A percentile compares a stretch with the other conserved stretches of the same genome.
phyloP scores from a whole-genome alignment of 2,797 vertebrate genomes.

The Acanthis flammea region DNA sequence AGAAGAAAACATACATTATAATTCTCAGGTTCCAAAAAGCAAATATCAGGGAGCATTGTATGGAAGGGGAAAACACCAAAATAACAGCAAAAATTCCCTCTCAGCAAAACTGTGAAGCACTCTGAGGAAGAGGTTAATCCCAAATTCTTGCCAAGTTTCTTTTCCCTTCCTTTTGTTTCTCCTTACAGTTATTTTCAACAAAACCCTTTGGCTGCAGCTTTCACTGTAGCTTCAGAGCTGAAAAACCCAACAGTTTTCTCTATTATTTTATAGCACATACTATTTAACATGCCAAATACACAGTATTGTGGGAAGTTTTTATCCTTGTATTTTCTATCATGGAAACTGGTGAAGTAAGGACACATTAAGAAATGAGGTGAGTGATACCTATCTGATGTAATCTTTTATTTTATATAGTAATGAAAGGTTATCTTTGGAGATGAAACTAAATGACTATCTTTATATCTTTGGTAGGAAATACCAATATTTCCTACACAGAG shows the following conservation, averaged over 20 bases:
- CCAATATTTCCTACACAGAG: neutral
- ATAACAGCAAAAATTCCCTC: neutral
- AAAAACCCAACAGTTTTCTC: neutral
- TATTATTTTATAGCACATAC: neutral
- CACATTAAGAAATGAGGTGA: neutral
- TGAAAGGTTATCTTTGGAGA: neutral
- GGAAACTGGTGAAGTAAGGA: neutral
- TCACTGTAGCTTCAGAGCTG: neutral
- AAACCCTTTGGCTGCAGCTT: neutral
- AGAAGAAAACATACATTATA: neutral
- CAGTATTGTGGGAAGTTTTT: neutral
- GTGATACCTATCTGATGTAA: neutral
- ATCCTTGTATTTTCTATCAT: neutral
- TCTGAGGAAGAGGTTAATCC: neutral
- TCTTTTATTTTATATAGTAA: neutral
- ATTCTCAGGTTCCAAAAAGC: neutral
- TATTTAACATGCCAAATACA: neutral
- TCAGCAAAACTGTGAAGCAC: neutral
- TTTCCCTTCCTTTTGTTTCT: neutral
- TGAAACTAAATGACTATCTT: neutral
- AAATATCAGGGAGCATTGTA: neutral
- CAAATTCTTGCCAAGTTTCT: neutral
- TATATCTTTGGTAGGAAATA: neutral
- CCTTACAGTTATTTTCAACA: neutral
- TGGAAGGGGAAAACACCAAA: rapidly evolving